Percentiles rank a stretch among this genome's conserved stretches.
Conservation (phyloP, 2,888 invertebrate species). For the Heteromurus nitidus region DNA sequence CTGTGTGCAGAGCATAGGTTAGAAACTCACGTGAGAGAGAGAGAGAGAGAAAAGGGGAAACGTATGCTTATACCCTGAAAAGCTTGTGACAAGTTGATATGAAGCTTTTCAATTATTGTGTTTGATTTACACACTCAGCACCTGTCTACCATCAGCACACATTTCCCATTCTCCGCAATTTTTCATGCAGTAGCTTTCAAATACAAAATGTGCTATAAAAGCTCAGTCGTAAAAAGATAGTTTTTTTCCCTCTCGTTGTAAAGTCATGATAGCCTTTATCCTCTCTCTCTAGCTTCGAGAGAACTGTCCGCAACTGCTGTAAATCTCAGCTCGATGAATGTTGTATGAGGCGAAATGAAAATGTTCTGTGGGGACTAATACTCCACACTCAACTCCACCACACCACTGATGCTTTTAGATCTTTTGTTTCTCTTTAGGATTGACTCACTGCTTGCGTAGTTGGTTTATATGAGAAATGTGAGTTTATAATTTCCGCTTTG, state of each 20-base stretch:
- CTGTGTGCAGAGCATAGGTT: too few species aligned
- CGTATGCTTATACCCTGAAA: constrained; percentile 24
- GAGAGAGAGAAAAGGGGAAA: neutral
- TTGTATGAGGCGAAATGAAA: neutral
- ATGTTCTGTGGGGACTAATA: neutral
- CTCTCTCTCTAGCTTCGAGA: too few species aligned
- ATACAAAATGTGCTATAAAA: too few species aligned
- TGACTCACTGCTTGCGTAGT: neutral
- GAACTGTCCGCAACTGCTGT: too few species aligned
- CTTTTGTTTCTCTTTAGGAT: neutral
- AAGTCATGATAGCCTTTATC: too few species aligned
- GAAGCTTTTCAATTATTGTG: constrained; percentile 60
- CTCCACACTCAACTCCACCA: too few species aligned
- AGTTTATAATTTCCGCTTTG: too few species aligned
- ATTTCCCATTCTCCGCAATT: neutral
- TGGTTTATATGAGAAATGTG: neutral
- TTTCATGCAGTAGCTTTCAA: constrained; percentile 3
- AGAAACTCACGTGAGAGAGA: neutral
- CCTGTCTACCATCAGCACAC: constrained; percentile 51
- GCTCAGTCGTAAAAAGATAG: too few species aligned
- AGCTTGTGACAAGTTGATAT: constrained; percentile 52
- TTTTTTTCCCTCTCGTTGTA: neutral
- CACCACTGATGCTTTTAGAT: too few species aligned
- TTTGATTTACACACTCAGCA: constrained; percentile 62
- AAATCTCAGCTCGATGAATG: constrained; percentile 4